Evolutionary conservation across 1,140 invertebrate species (phyloP).

Genomic region (Zophobas morio): DNA sequence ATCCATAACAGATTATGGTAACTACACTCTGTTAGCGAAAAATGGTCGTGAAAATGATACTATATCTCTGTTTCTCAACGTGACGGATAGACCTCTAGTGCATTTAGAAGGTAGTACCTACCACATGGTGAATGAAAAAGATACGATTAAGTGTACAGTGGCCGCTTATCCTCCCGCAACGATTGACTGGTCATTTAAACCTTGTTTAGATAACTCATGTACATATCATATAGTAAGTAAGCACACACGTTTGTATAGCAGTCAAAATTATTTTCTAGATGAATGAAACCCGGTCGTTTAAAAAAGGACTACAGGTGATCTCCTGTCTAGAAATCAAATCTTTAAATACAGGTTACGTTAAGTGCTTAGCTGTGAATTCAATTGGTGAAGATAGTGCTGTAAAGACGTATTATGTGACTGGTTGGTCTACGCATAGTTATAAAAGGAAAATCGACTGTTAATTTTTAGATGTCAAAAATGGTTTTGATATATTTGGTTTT

Average conservation of each 20-base stretch:
- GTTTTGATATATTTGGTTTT: slow-evolving; percentile 67
- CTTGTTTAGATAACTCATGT: slow-evolving; percentile 54
- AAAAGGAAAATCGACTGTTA: slow-evolving; percentile 4
- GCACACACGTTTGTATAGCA: neutral
- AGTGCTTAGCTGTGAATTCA: slow-evolving; percentile 64
- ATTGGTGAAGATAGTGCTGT: slow-evolving; percentile 49
- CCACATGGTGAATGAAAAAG: slow-evolving; percentile 66
- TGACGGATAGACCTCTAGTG: slow-evolving; percentile 68
- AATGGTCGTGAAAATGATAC: slow-evolving; percentile 62
- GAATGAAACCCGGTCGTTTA: neutral
- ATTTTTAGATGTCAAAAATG: slow-evolving; percentile 65
- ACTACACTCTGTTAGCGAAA: slow-evolving; percentile 65
- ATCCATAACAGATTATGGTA: slow-evolving; percentile 68
- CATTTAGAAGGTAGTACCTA: slow-evolving; percentile 66
- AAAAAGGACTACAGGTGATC: slow-evolving; percentile 24
- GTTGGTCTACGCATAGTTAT: slow-evolving; percentile 25
- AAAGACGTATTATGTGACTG: slow-evolving; percentile 52
- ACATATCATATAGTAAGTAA: slow-evolving; percentile 60
- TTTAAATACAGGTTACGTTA: slow-evolving; percentile 63
- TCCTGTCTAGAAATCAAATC: slow-evolving; percentile 60
- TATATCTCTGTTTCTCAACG: slow-evolving; percentile 63
- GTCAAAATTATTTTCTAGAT: slow-evolving; percentile 11
- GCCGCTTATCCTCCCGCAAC: slow-evolving; percentile 68
- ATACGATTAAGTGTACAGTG: slow-evolving; percentile 67
- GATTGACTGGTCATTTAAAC: slow-evolving; percentile 69